Percentiles rank a stretch among this genome's conserved stretches.
Conservation (phyloP, 2,797 vertebrate genomes). For the Lagorchestes hirsutus region DNA sequence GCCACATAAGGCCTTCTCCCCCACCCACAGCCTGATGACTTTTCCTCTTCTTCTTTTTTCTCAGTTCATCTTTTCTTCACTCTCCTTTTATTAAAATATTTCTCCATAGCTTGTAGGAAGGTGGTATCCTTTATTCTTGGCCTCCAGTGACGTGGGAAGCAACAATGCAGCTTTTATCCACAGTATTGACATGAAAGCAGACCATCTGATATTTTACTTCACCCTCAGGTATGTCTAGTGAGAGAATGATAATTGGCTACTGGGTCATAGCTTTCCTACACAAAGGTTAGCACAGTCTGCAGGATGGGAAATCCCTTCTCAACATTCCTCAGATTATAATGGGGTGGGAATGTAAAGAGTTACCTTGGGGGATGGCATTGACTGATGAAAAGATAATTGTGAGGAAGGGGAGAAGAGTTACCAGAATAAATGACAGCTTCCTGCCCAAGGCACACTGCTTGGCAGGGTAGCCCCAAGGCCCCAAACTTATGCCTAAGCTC, state of each 20-base stretch:
- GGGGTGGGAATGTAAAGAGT: neutral
- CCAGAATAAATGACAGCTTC: neutral
- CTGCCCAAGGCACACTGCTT: neutral
- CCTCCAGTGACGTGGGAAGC: neutral
- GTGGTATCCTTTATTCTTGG: neutral
- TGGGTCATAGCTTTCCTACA: neutral
- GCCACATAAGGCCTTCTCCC: neutral
- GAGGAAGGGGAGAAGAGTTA: neutral
- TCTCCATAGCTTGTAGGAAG: neutral
- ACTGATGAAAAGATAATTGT: neutral
- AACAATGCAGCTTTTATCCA: neutral
- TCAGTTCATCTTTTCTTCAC: neutral
- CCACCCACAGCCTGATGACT: fast-evolving
- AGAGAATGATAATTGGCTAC: neutral
- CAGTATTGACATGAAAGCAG: neutral
- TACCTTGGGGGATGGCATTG: neutral
- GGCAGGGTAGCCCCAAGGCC: neutral
- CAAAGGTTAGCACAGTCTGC: neutral
- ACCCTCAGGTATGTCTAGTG: neutral
- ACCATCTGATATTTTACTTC: neutral
- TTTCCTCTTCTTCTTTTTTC: neutral
- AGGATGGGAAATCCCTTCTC: neutral
- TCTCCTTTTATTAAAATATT: neutral
- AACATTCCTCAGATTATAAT: neutral
- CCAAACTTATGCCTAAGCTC: neutral